phyloP scores from a whole-genome alignment of 2,888 invertebrate genomes.

The Caenorhabditis panamensis region DNA sequence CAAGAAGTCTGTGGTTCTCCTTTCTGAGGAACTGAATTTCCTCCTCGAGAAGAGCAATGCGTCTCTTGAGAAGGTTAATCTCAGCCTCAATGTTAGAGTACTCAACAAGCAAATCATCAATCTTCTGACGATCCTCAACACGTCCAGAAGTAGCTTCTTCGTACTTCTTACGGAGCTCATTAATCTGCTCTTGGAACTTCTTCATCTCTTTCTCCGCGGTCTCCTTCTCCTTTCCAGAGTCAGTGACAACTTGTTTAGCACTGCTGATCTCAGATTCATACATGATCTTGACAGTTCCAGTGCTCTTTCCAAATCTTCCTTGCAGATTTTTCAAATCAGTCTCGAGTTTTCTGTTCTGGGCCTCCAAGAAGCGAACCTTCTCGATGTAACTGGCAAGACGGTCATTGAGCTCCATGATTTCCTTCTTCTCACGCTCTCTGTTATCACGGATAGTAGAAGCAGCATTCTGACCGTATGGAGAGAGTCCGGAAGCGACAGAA shows the following conservation, averaged over 20 bases:
- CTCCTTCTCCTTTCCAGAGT: conserved; percentile 66
- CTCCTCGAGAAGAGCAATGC: conserved; percentile 80
- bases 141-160: conserved; percentile 79
- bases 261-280: conserved; percentile 71
- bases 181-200: conserved; percentile 71
- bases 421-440: conserved; percentile 83
- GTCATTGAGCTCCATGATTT: conserved; percentile 84
- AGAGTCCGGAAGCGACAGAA: conserved; percentile 61
- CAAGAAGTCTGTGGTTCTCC: conserved; percentile 81
- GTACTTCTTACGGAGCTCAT: conserved; percentile 74
- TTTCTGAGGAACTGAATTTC: conserved; percentile 82
- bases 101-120: conserved; percentile 82
- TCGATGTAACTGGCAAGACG: conserved; percentile 84
- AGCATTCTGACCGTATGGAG: conserved; percentile 78
- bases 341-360: conserved; percentile 81
- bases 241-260: conserved; percentile 73
- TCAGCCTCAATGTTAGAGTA: conserved; percentile 83
- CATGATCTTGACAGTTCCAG: conserved; percentile 73
- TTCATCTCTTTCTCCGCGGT: conserved; percentile 68
- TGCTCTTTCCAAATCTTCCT: conserved; percentile 80
- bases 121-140: conserved; percentile 81
- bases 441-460: conserved; percentile 82
- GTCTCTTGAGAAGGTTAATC: conserved; percentile 81
- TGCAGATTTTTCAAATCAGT: conserved; percentile 80
- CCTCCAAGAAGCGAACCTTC: conserved; percentile 82